These are phyloP conservation scores for Dryoscopus gambensis DNA, from an alignment of 2,113 vertebrate genomes.

Conservation along the genomic window DNA sequence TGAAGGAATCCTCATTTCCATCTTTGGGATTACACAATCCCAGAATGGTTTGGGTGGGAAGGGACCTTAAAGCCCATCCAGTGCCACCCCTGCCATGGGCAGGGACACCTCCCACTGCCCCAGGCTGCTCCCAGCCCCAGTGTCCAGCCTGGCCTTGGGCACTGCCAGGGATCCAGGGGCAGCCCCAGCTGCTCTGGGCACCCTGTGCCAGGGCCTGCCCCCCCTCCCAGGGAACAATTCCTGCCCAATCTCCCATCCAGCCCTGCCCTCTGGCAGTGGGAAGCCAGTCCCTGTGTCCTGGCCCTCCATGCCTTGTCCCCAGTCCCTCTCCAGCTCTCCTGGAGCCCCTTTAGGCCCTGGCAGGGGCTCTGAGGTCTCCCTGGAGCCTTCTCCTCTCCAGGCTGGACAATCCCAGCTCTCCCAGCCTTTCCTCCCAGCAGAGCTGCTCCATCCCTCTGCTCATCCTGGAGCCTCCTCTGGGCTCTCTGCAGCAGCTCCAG, in stretches of 20 bases:
- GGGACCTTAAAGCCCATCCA: fast-evolving
- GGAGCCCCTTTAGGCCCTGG: fast-evolving
- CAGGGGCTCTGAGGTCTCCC: background rate
- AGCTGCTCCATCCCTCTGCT: background rate
- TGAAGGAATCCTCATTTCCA: background rate
- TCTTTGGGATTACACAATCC: background rate
- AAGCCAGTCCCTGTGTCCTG: background rate
- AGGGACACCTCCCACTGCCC: background rate
- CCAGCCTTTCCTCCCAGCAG: background rate
- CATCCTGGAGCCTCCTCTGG: background rate
- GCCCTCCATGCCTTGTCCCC: fast-evolving
- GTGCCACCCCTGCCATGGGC: background rate
- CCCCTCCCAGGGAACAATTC: background rate
- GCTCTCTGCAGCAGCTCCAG: background rate
- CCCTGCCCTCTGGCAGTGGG: background rate
- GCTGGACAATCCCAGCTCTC: background rate
- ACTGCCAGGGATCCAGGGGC: background rate
- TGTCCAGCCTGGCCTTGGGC: background rate
- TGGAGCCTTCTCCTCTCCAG: background rate
- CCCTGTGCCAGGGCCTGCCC: background rate
- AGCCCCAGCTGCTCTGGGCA: background rate
- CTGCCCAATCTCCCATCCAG: background rate
- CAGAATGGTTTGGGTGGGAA: background rate
- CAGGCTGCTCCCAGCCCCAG: background rate
- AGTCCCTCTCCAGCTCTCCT: background rate